phyloP scores from a whole-genome alignment of 2,113 vertebrate species.

The Chionis minor region DNA sequence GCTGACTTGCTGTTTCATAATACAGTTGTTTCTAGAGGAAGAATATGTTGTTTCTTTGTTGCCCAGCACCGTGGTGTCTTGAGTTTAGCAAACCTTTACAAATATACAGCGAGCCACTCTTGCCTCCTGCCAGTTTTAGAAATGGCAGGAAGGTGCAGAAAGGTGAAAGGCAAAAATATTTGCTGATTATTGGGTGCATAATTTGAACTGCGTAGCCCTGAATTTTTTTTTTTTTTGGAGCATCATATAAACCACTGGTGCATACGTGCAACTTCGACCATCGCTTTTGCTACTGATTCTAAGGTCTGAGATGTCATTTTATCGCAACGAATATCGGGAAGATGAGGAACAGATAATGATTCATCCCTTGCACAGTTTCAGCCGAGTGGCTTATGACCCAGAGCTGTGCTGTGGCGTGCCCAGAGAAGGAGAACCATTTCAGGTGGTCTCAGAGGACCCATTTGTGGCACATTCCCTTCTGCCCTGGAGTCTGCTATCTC shows the following conservation, averaged over 20 bases:
- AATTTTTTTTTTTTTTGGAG: background rate
- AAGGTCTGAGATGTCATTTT: background rate
- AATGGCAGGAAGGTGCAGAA: background rate
- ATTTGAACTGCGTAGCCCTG: background rate
- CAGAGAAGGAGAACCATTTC: background rate
- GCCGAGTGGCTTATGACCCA: background rate
- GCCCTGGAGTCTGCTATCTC: background rate
- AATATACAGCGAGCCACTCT: background rate
- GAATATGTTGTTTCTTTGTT: background rate
- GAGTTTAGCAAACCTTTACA: background rate
- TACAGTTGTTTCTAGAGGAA: background rate
- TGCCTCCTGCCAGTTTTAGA: background rate
- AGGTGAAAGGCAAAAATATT: background rate
- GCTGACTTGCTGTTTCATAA: conserved; percentile 13
- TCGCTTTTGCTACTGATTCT: background rate
- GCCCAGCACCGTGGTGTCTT: background rate
- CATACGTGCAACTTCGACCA: fast-evolving
- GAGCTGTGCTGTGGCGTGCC: background rate
- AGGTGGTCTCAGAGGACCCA: background rate
- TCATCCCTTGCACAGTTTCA: background rate
- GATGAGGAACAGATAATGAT: background rate
- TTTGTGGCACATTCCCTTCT: fast-evolving
- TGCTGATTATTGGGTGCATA: background rate
- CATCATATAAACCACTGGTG: background rate
- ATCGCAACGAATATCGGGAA: fast-evolving